Evolutionary conservation across 2,888 invertebrate genomes (phyloP).

Genomic region (Leptinotarsa tumamoca): DNA sequence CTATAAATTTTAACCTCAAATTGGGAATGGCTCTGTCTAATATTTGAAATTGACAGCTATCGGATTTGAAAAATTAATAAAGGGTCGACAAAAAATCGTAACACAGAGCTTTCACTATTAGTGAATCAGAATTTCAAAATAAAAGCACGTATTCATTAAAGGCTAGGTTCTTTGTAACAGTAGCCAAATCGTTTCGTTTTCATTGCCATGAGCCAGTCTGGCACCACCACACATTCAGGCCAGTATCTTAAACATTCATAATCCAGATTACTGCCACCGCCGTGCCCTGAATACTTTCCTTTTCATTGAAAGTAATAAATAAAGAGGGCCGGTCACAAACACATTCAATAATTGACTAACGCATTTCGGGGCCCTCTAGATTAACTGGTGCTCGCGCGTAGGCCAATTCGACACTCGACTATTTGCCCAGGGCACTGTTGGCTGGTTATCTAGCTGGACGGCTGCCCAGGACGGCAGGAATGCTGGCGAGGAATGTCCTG

Average conservation of each 20-base stretch:
- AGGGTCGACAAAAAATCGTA: too few species aligned
- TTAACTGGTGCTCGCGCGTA: constrained; percentile 46
- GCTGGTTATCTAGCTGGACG: constrained; percentile 36
- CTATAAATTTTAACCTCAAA: too few species aligned
- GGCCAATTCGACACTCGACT: constrained; percentile 34
- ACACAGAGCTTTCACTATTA: too few species aligned
- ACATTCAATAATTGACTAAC: constrained; percentile 53
- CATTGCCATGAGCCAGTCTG: too few species aligned
- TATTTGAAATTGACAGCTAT: too few species aligned
- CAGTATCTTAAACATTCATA: background rate
- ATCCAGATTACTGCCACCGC: constrained; percentile 8
- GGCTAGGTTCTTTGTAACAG: too few species aligned
- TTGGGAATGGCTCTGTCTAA: too few species aligned
- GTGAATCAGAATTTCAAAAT: too few species aligned
- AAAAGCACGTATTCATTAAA: too few species aligned
- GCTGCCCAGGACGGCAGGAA: constrained; percentile 36
- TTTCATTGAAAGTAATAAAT: constrained; percentile 44
- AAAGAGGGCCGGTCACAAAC: constrained; percentile 46
- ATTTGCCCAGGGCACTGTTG: constrained; percentile 12
- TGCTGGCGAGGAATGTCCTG: constrained; percentile 50
- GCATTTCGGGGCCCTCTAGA: constrained; percentile 45
- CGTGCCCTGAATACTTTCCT: constrained; percentile 10
- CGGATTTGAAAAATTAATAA: too few species aligned
- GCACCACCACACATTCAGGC: background rate
- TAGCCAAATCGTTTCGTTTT: too few species aligned